Percentiles rank a stretch among this genome's conserved stretches.
phyloP scores from a whole-genome alignment of 2,888 invertebrate genomes.

The Calephelis perditalis region DNA sequence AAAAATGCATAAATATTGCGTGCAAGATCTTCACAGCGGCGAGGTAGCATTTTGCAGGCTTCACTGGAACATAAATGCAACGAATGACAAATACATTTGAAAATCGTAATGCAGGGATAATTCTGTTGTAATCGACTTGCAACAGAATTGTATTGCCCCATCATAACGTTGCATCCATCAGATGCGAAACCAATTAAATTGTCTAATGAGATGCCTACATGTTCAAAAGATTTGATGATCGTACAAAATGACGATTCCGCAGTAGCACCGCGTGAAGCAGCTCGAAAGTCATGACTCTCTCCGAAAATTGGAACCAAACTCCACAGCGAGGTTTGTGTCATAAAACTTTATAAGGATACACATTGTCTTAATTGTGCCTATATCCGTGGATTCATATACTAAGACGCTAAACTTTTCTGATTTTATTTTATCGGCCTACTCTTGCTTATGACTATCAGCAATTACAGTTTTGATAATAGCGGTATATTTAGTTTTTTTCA shows the following conservation, averaged over 20 bases:
- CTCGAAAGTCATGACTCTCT: too few species aligned
- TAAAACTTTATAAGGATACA: too few species aligned
- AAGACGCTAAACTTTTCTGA: too few species aligned
- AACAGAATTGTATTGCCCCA: conserved; percentile 37
- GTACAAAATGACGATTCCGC: not conserved
- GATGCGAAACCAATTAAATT: conserved; percentile 37
- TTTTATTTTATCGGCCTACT: too few species aligned
- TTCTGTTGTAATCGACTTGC: conserved; percentile 29
- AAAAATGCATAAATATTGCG: conserved; percentile 37
- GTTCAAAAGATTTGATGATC: not conserved
- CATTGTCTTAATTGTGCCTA: too few species aligned
- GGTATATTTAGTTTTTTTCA: too few species aligned
- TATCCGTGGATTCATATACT: too few species aligned
- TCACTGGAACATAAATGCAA: conserved; percentile 37
- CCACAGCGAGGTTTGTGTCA: too few species aligned
- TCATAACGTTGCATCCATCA: conserved; percentile 40
- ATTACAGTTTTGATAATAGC: too few species aligned
- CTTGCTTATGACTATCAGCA: too few species aligned
- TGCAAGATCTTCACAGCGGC: conserved; percentile 36
- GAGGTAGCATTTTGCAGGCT: conserved; percentile 38
- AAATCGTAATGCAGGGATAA: conserved; percentile 36
- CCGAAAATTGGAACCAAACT: too few species aligned
- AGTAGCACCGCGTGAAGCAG: not conserved
- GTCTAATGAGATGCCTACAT: not conserved
- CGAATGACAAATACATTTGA: conserved; percentile 42